Evolutionary conservation across 2,797 vertebrate genomes (phyloP).

Genomic region (Anisognathus igniventris): DNA sequence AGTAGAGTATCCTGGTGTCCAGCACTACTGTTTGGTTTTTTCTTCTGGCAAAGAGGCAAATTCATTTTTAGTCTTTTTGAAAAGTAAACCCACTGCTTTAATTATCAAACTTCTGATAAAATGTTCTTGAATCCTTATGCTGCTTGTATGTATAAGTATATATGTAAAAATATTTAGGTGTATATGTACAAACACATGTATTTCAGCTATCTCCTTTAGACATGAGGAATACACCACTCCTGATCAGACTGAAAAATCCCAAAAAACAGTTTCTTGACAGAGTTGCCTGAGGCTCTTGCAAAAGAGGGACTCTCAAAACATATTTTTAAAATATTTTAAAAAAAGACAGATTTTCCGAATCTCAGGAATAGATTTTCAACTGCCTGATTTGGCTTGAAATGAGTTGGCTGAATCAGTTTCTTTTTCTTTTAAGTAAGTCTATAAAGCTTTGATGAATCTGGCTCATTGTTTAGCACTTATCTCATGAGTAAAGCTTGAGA

Average conservation of each 20-base stretch:
- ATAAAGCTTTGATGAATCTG: slow-evolving; percentile 65
- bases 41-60: background rate
- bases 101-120: background rate
- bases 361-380: slow-evolving; percentile 54
- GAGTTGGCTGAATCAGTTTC: slow-evolving; percentile 54
- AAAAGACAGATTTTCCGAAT: slow-evolving; percentile 37
- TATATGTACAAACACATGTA: background rate
- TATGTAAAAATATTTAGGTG: slow-evolving; percentile 15
- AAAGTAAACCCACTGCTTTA: background rate
- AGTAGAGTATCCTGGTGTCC: background rate
- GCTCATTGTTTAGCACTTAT: slow-evolving; percentile 64
- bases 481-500: slow-evolving; percentile 67
- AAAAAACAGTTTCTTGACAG: background rate
- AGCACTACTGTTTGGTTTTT: background rate
- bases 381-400: slow-evolving; percentile 52
- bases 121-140: background rate
- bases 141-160: background rate
- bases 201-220: background rate
- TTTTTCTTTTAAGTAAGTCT: slow-evolving; percentile 60
- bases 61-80: background rate
- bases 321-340: background rate
- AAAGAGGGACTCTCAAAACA: slow-evolving; percentile 12
- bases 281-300: slow-evolving; percentile 26
- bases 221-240: background rate
- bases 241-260: background rate